A percentile compares a stretch with the other conserved stretches of the same genome.
These are phyloP conservation scores for Accipiter cooperii DNA, from an alignment of 2,113 vertebrate genomes.

Conservation along the genomic window DNA sequence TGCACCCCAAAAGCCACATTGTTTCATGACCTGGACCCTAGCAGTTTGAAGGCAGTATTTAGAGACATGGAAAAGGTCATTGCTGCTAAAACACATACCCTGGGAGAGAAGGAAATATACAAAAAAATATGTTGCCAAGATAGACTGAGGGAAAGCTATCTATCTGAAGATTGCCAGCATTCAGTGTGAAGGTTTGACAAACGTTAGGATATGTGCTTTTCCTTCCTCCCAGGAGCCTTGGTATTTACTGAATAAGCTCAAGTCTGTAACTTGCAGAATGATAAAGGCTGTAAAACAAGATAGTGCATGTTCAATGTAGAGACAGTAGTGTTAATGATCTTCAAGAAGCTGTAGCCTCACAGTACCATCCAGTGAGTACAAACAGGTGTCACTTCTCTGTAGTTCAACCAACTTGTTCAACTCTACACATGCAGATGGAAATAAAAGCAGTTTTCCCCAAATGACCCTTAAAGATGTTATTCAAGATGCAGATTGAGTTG, in stretches of 20 bases:
- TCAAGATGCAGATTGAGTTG: background rate
- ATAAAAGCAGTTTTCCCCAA: background rate
- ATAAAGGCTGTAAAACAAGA: background rate
- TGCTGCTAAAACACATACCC: background rate
- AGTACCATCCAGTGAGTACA: background rate
- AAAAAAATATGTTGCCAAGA: background rate
- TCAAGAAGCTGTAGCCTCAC: background rate
- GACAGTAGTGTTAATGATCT: background rate
- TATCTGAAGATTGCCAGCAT: background rate
- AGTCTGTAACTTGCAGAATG: background rate
- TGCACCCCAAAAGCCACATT: background rate
- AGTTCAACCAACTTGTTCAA: background rate
- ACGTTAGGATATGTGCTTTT: background rate
- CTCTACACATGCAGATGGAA: fast-evolving
- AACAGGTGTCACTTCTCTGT: background rate
- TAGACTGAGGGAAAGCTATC: background rate
- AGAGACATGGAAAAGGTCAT: background rate
- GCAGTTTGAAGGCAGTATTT: background rate
- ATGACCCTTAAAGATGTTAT: background rate
- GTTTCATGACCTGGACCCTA: background rate
- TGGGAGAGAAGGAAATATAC: background rate
- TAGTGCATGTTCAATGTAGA: background rate
- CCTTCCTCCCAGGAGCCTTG: background rate
- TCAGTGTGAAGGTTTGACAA: background rate
- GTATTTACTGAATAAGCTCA: background rate